phyloP scores from a whole-genome alignment of 2,797 vertebrate genomes.

The Taeniopygia guttata region DNA sequence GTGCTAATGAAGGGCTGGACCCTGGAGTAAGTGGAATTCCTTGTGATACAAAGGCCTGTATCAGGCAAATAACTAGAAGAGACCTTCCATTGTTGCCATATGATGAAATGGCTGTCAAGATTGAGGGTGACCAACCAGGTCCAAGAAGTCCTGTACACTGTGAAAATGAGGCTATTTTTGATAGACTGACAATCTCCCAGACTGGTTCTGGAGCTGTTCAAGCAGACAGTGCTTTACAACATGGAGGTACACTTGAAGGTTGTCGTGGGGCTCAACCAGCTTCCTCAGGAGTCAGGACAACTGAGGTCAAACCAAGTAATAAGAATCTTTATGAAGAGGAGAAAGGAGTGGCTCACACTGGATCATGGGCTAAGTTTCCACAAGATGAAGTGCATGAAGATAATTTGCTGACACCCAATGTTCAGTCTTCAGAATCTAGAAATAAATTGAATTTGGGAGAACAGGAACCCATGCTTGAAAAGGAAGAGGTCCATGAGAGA shows the following conservation, averaged over 20 bases:
- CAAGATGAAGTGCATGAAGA: slow-evolving; percentile 50
- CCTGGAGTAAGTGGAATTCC: slow-evolving; percentile 65
- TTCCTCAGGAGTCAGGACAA: slow-evolving; percentile 75
- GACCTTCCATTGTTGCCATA: slow-evolving; percentile 75
- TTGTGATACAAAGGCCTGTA: slow-evolving; percentile 77
- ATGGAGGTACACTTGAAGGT: slow-evolving; percentile 67
- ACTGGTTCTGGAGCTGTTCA: slow-evolving; percentile 78
- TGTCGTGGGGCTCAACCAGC: slow-evolving; percentile 60
- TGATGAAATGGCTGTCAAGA: slow-evolving; percentile 70
- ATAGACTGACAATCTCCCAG: slow-evolving; percentile 79
- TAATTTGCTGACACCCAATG: slow-evolving; percentile 45
- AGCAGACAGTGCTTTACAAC: slow-evolving; percentile 67
- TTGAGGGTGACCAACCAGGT: slow-evolving; percentile 67
- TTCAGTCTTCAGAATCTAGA: slow-evolving; percentile 61
- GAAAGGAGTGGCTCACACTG: slow-evolving; percentile 81
- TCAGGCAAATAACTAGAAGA: slow-evolving; percentile 70
- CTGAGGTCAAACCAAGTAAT: slow-evolving; percentile 82
- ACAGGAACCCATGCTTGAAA: slow-evolving; percentile 74
- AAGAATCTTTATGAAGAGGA: slow-evolving; percentile 82
- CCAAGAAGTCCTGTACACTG: slow-evolving; percentile 67
- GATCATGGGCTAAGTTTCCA: slow-evolving; percentile 58
- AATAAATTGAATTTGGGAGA: slow-evolving; percentile 59
- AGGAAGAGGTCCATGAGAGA: slow-evolving; percentile 64
- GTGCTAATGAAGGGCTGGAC: slow-evolving; percentile 80
- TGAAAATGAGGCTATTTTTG: slow-evolving; percentile 73